Conservation (phyloP, 2,888 invertebrate genomes). For the Octonoba sinensis region DNA sequence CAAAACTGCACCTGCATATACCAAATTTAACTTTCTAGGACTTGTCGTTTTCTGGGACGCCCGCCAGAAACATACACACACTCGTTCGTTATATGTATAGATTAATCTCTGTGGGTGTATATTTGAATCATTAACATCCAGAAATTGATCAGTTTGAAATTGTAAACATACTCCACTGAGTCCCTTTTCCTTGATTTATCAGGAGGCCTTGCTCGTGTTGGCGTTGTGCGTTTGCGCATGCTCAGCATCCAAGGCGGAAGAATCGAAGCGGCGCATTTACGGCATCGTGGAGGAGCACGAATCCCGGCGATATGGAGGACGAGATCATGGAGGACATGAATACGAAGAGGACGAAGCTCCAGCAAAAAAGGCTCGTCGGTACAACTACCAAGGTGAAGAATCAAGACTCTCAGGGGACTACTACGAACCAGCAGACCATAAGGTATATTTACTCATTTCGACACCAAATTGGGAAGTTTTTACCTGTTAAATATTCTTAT, state of each 20-base stretch:
- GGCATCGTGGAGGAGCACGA: slow-evolving; percentile 47
- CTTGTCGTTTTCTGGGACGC: too few relatives aligned
- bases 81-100: too few relatives aligned
- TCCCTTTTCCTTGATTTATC: not conserved
- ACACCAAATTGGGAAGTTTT: too few relatives aligned
- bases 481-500: too few relatives aligned
- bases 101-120: too few relatives aligned
- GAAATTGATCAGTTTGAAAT: too few relatives aligned
- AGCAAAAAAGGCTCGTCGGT: slow-evolving; percentile 3
- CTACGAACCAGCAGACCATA: not conserved
- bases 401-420: slow-evolving; percentile 20
- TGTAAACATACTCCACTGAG: too few relatives aligned
- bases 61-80: too few relatives aligned
- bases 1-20: too few relatives aligned
- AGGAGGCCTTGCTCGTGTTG: slow-evolving; percentile 15
- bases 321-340: slow-evolving; percentile 51
- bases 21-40: too few relatives aligned
- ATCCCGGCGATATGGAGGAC: slow-evolving; percentile 26
- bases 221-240: not conserved
- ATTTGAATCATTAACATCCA: too few relatives aligned
- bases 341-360: slow-evolving; percentile 46
- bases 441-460: too few relatives aligned
- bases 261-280: slow-evolving; percentile 20
- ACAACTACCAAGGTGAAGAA: slow-evolving; percentile 11
- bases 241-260: slow-evolving; percentile 6